These are phyloP conservation scores for Eurystomus gularis DNA, from an alignment of 2,113 vertebrate genomes.

Conservation along the genomic window DNA sequence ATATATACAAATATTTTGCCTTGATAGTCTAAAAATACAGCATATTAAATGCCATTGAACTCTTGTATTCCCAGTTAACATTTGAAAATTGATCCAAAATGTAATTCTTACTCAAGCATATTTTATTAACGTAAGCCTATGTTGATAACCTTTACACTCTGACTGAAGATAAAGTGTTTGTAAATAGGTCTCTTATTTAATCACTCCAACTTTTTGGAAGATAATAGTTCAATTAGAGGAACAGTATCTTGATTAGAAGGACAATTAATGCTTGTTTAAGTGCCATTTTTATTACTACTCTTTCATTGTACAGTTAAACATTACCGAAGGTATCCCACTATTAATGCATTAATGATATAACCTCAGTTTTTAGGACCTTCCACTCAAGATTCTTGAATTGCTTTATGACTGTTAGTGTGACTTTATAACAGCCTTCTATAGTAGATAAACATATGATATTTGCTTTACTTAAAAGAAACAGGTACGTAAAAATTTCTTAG, in stretches of 20 bases:
- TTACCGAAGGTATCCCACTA: background rate
- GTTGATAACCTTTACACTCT: background rate
- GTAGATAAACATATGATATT: background rate
- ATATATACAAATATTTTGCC: background rate
- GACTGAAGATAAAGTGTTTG: background rate
- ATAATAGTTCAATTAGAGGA: background rate
- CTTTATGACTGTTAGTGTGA: slow-evolving; percentile 9
- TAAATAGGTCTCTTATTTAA: background rate
- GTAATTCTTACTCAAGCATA: background rate
- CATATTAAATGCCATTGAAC: background rate
- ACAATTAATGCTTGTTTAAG: background rate
- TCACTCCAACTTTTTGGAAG: background rate
- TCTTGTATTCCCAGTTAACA: background rate
- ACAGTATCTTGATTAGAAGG: background rate
- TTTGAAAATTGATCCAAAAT: background rate
- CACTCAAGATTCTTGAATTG: slow-evolving; percentile 4
- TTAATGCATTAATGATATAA: background rate
- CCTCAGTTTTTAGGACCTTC: background rate
- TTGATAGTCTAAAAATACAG: background rate
- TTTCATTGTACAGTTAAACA: slow-evolving; percentile 20
- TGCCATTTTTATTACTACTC: background rate
- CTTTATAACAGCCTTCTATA: background rate
- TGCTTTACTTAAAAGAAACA: background rate
- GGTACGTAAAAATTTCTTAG: background rate
- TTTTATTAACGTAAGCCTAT: background rate